Evolutionary conservation across 2,888 invertebrate genomes (phyloP).

Genomic region (Ypsolopha sequella): DNA sequence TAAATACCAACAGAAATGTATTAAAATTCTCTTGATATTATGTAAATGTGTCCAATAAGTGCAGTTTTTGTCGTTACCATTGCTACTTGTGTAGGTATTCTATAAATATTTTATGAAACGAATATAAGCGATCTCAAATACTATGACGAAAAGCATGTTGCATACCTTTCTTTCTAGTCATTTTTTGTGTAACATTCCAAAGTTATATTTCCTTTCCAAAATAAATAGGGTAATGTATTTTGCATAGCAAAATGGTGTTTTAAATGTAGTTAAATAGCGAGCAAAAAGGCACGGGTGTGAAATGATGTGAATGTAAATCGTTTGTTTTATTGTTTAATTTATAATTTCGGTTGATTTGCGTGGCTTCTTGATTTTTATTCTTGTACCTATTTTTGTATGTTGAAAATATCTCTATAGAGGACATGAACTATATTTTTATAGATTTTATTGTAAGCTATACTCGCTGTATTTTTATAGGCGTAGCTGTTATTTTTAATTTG

Average conservation of each 20-base stretch:
- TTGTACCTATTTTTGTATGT: constrained; percentile 47
- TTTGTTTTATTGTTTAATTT: constrained; percentile 16
- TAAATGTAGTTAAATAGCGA: constrained; percentile 39
- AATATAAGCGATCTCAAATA: constrained; percentile 1
- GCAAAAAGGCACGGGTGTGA: constrained; percentile 35
- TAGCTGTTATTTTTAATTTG: constrained; percentile 40
- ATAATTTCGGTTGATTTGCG: constrained; percentile 21
- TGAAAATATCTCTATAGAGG: constrained; percentile 50
- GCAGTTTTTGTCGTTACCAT: background rate
- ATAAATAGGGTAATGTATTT: constrained; percentile 41
- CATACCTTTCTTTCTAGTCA: constrained; percentile 46
- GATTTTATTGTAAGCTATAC: constrained; percentile 49
- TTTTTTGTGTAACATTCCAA: constrained; percentile 60
- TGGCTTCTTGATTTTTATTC: constrained; percentile 31
- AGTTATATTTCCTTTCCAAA: constrained; percentile 16
- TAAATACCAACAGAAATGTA: background rate
- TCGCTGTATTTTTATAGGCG: constrained; percentile 62
- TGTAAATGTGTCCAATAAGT: background rate
- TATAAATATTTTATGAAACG: background rate
- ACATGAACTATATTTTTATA: constrained; percentile 66
- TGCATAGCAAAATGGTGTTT: constrained; percentile 67
- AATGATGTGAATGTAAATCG: constrained; percentile 30
- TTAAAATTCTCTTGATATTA: background rate
- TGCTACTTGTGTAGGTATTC: background rate
- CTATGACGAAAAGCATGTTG: background rate